Conservation (phyloP, 2,888 invertebrate genomes). For the Acanthopleura granulata region DNA sequence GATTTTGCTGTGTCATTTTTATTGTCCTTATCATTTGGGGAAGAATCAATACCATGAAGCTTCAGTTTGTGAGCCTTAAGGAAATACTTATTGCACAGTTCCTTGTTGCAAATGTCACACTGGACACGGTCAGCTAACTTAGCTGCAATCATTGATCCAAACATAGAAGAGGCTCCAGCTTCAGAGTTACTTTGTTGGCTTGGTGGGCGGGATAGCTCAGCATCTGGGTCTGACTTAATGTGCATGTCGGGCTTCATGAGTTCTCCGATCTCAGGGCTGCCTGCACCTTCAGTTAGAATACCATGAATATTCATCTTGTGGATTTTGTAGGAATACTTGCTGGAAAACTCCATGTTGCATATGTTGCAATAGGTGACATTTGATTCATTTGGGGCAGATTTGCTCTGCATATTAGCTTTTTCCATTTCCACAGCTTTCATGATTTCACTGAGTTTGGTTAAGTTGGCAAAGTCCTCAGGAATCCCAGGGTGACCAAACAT, state of each 20-base stretch:
- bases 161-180: constrained; percentile 52
- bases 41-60: constrained; percentile 79
- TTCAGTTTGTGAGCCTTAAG: constrained; percentile 99
- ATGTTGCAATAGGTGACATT: constrained; percentile 55
- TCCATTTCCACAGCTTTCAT: constrained; percentile 18
- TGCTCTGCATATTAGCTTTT: background rate
- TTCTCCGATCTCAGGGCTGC: constrained; percentile 22
- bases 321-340: constrained; percentile 78
- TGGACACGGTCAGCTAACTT: constrained; percentile 68
- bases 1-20: constrained; percentile 12
- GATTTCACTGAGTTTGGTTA: constrained; percentile 12
- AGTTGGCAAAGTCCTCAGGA: constrained; percentile 17
- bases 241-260: constrained; percentile 22
- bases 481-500: background rate
- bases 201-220: background rate
- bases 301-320: constrained; percentile 64
- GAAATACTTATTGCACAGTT: constrained; percentile 99
- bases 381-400: constrained; percentile 38
- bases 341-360: constrained; percentile 85
- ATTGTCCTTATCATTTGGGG: constrained; percentile 28
- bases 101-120: constrained; percentile 98
- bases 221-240: constrained; percentile 14
- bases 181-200: constrained; percentile 14
- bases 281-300: constrained; percentile 46
- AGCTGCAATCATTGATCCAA: constrained; percentile 68